Conservation (phyloP, 2,113 vertebrate genomes). For the Cathartes aura region DNA sequence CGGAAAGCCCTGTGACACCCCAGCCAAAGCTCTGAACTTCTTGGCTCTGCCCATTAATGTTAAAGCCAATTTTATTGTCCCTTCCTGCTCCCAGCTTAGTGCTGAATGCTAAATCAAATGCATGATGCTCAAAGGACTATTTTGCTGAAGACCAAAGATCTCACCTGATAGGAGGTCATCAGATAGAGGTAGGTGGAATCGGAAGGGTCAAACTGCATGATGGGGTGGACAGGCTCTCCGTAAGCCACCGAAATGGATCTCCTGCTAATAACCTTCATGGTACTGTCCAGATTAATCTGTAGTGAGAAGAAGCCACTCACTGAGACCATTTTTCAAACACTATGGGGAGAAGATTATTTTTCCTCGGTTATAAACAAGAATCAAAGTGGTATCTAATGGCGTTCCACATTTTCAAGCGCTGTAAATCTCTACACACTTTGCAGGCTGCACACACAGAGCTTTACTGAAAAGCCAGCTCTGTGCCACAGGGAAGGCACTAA, state of each 20-base stretch:
- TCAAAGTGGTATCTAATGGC: not conserved
- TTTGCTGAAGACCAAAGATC: not conserved
- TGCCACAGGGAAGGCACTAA: not conserved
- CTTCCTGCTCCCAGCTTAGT: not conserved
- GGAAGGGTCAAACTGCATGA: constrained; percentile 95
- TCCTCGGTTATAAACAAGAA: not conserved
- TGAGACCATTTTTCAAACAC: not conserved
- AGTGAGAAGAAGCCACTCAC: not conserved
- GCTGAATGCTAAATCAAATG: not conserved
- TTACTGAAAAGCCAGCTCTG: not conserved
- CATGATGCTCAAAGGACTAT: not conserved
- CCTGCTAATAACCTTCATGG: constrained; percentile 84
- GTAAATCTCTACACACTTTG: not conserved
- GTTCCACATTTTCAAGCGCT: not conserved
- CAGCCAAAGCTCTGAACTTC: not conserved
- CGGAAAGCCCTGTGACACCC: not conserved
- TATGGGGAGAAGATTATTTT: not conserved
- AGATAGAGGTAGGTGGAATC: constrained; percentile 91
- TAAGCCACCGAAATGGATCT: constrained; percentile 84
- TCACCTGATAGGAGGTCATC: constrained; percentile 96
- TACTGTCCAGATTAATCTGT: constrained; percentile 86
- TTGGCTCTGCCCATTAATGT: not conserved
- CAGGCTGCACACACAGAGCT: not conserved
- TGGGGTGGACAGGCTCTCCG: constrained; percentile 88
- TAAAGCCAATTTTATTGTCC: not conserved